Evolutionary conservation across 2,888 invertebrate species (phyloP), one percentile per base, ranked within the genome.

Genomic region (Petrolisthes cinctipes): DNA sequence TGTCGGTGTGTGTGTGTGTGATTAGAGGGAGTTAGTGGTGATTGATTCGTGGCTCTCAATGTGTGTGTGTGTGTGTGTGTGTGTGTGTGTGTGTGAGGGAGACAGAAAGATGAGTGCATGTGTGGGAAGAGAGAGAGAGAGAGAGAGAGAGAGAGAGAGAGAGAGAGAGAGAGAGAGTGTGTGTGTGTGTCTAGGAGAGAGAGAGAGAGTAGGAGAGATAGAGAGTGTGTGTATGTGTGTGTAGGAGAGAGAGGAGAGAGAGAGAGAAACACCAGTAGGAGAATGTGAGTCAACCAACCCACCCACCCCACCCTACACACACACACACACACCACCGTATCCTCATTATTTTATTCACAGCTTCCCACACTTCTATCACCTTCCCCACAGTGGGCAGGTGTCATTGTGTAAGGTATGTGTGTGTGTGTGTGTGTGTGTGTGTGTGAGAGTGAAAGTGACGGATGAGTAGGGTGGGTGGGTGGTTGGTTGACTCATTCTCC

Each of bases 31-130:
- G 9, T 23, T 82, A 37, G 23, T 61, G 23, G 81, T 66, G 66
- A 9, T 20, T 71, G 54, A 66, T 9, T 9, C 0, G 68, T 82
- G 54, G 5, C 7, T 79, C 20, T 79, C 20, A 56, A 56, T 56
- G 56, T n/a, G n/a, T 53, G 57, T 79, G 61, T 61, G 61, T 81
- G 61, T 81, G 82, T 81, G 82, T 81, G 61, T 81, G 82, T 81
- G 66, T 23, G 71, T 71, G n/a, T 11, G 81, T 57, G 56, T n/a
- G 56, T 57, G 81, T 17, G 81, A 57, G 81, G 57, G 80, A 80
- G 80, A 56, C n/a, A n/a, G 57, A 56, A 11, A 20, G 78, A 78
- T 5, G 37, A 53, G 7, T 37, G 17, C 51, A 75, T 6, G 23
- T 7, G n/a, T 6, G 23, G 9, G 23, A 6, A n/a, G 75, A n/a